Evolutionary conservation across 2,113 vertebrate species (phyloP), one percentile per base, ranked within the genome.

Genomic region (Sander vitreus): DNA sequence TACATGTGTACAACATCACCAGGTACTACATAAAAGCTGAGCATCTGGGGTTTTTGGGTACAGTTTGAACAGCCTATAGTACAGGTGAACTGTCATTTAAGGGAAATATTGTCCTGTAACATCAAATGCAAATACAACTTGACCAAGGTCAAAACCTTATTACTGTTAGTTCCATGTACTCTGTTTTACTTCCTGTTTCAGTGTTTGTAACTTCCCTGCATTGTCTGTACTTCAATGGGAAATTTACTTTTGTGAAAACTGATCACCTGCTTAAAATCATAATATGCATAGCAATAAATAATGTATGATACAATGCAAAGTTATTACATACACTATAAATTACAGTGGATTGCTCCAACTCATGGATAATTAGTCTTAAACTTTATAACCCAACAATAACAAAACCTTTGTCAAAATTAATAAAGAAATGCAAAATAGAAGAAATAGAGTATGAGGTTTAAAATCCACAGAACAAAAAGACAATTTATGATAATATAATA

Each of bases 171-270:
- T 91, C 58, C 60, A 64, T 15, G 0, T 66, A 39, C 27, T 75
- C 16, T 39, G 78, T 76, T 85, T 81, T 71, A 86, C 85, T 90
- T 93, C 91, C 89, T 64, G 80, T 87, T 93, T 88, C 76, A 62
- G 48, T 70, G 43, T 81, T 88, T 69, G 57, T 25, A 84, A 93
- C 84, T 92, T 93, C 93, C 87, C 84, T 65, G 27, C 69, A 87
- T 89, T 90, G 84, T 91, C 62, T 84, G 27, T n/a, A 30, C 15
- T 74, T 65, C 16, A 85, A 84, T 75, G 58, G 55, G 64, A 79
- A 71, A 36, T 15, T 82, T 70, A 27, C 62, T 58, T 80, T 81
- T 82, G 71, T 79, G 64, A 69, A 80, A 80, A 19, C 76, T 19
- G 55, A 33, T 80, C 50, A 71, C 47, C 43, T 65, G 30, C 36